phyloP scores from a whole-genome alignment of 2,113 vertebrate genomes.

The Hirundichthys speculiger region DNA sequence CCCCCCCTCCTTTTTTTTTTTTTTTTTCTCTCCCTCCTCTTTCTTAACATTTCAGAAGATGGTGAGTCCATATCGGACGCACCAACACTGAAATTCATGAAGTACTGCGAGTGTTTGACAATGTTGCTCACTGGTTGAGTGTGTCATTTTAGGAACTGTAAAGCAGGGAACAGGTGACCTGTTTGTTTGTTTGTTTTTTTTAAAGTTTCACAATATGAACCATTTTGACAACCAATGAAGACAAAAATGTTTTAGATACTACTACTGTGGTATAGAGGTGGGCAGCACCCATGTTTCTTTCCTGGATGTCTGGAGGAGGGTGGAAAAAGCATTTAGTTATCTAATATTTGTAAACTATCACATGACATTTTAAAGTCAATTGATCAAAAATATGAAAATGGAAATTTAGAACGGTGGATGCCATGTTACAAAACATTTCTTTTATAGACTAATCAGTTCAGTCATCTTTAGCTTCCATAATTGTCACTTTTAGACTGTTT shows the following conservation, averaged over 20 bases:
- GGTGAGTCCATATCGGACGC: slow-evolving; percentile 44
- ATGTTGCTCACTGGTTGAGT: slow-evolving; percentile 81
- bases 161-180: slow-evolving; percentile 50
- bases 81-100: slow-evolving; percentile 45
- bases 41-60: slow-evolving; percentile 14
- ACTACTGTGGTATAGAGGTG: slow-evolving; percentile 13
- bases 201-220: neutral
- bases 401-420: neutral
- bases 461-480: neutral
- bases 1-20: too few relatives aligned
- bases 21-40: slow-evolving; percentile 12
- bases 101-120: slow-evolving; percentile 35
- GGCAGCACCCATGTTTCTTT: too few relatives aligned
- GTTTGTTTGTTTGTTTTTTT: slow-evolving; percentile 39
- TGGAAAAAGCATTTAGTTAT: too few relatives aligned
- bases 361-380: slow-evolving; percentile 15
- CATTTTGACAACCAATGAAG: neutral
- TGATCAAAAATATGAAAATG: neutral
- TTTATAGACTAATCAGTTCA: neutral
- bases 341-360: too few relatives aligned
- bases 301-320: too few relatives aligned
- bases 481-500: neutral
- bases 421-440: neutral
- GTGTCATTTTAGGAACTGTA: slow-evolving; percentile 50
- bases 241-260: slow-evolving; percentile 13